Base-by-base conservation (phyloP, 2,888 invertebrate genomes). In the Acanthacorydalis orientalis region DNA sequence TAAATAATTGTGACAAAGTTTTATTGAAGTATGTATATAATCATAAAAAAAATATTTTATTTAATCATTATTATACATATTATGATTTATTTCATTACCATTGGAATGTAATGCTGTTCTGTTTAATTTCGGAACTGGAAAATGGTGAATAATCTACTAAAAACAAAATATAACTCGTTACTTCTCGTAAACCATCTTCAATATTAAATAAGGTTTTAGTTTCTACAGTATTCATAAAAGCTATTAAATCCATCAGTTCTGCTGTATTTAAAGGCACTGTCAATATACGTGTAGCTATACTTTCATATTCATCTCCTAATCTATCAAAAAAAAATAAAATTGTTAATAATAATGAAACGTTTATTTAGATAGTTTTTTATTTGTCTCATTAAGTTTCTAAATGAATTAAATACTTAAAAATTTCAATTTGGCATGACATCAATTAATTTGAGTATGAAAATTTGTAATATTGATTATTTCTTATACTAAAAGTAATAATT, bases 101-200 rank as follows among this genome's bases (percentile, higher is more conserved):
- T 59, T 86, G 82, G 58, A 88, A 90, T 0, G 88, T 81, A 54
- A 82, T 82, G 54, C 85, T 86, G 60, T 92, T 93, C 37, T 86
- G 82, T 57, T 91, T 86, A 59, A 93, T 80, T 66, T 95, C 90
- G 4, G 86, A 69, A 0, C 89, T 83, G 0, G 86, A 80, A 55
- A 89, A 81, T 7, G 73, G 68, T 0, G 81, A 79, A 58, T 87
- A 84, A 63, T 93, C 90, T 6, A 87, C 80, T 8, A 95, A 68
- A 66, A 91, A 92, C 43, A 83, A 64, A 44, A 93, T 83, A 57
- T 86, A 84, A 48, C 70, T 68, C 72, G 86, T 68, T 7, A 78
- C 74, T 47, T 75, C 69, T 49, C 73, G 73, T 8, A 93, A 67
- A 39, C 81, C 74, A 48, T 81, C 77, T 62, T 91, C 87, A 79